Evolutionary conservation across 1,140 invertebrate species (phyloP), one percentile per base, ranked within the genome.

Genomic region (Thaumatotibia leucotreta): DNA sequence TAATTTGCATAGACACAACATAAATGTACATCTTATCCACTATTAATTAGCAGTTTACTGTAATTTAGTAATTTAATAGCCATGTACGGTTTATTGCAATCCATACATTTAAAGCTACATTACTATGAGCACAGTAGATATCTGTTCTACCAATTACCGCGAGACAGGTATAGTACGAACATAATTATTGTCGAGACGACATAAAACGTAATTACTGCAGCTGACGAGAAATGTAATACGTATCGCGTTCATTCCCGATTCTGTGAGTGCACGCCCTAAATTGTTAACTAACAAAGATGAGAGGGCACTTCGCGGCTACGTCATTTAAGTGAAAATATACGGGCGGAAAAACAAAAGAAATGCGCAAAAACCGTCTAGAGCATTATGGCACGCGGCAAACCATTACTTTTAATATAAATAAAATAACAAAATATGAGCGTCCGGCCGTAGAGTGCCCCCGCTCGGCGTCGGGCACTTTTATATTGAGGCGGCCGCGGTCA

Each of bases 351-450:
- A 83, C 77, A 84, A 88, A 84, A 87, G 78, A 86, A 88, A 87
- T 84, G 83, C 72, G 77, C 77, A 84, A 84, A 88, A 89, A 87
- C 77, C 73, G 80, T 84, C 84, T 75, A 74, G 81, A 83, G 81
- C 82, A 84, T 88, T 88, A 87, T 86, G 81, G 77, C 74, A 77
- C 80, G 79, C 74, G 79, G 70, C 75, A 66, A 69, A 86, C 84
- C 86, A 91, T 91, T 91, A 91, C 88, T 91, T 91, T 91, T 91
- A 86, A 91, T 91, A 91, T 91, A 91, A 91, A 91, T 88, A 89
- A 91, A 91, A 91, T 89, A 91, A 88, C 88, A 91, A 89, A 91
- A 91, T 91, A 90, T 90, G 88, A 90, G 88, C 75, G 86, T 86
- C 86, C 86, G 85, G 85, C 86, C 83, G 84, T 74, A 77, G 86